Percentiles rank a stretch among this genome's conserved stretches.
Conservation (phyloP, 2,113 vertebrate species). For the Hydrolagus affinis region DNA sequence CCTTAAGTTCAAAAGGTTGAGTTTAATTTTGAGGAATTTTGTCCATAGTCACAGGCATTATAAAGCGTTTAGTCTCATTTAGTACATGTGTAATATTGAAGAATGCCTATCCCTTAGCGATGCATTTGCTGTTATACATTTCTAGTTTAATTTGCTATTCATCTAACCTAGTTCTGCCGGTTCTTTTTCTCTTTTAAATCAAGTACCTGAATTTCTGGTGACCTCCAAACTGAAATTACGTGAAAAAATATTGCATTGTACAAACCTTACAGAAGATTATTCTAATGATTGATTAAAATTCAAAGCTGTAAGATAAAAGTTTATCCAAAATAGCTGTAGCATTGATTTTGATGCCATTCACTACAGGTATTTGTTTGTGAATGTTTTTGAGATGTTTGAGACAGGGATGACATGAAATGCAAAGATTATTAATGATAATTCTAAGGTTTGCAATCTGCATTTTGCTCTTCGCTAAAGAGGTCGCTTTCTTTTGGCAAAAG, state of each 20-base stretch:
- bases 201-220: background rate
- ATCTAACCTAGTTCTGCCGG: background rate
- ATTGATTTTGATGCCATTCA: background rate
- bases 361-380: no score
- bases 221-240: background rate
- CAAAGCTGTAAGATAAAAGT: background rate
- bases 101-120: background rate
- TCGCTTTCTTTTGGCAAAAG: constrained; percentile 20
- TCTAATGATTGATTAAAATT: background rate
- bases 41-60: background rate
- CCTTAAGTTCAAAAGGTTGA: background rate
- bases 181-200: background rate
- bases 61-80: background rate
- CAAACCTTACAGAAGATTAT: background rate
- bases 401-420: no score
- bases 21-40: background rate
- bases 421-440: background rate
- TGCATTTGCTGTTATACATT: background rate
- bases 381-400: no score
- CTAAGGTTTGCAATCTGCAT: background rate
- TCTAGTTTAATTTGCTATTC: background rate
- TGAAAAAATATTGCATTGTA: background rate
- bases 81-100: background rate
- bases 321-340: background rate
- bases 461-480: constrained; percentile 20